phyloP scores from a whole-genome alignment of 2,113 vertebrate species.

The Tychaedon coryphoeus region DNA sequence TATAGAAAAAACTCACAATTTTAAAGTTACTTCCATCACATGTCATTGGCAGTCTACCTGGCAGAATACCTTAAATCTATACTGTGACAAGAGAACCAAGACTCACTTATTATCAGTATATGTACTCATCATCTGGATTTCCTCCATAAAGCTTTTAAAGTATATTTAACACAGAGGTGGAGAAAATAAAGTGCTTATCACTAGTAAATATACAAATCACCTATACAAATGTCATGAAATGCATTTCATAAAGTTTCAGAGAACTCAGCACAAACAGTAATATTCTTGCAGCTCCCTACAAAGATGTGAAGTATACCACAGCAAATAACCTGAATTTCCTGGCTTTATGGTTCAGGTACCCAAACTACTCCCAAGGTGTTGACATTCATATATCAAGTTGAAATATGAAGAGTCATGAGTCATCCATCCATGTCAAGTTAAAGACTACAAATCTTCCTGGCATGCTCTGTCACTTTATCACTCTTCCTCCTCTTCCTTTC shows the following conservation, averaged over 20 bases:
- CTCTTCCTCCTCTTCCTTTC: neutral
- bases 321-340: neutral
- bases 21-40: neutral
- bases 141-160: neutral
- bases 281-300: neutral
- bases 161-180: neutral
- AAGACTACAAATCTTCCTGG: slow-evolving; percentile 29
- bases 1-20: neutral
- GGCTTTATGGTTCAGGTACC: neutral
- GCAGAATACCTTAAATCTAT: neutral
- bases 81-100: neutral
- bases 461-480: neutral
- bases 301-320: neutral
- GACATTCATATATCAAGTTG: neutral
- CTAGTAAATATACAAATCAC: neutral
- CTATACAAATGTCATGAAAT: neutral
- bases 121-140: neutral
- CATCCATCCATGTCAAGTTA: neutral
- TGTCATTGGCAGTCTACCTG: neutral
- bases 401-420: neutral
- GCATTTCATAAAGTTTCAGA: neutral
- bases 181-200: neutral
- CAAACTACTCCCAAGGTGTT: neutral
- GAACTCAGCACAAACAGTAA: neutral
- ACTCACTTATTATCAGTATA: neutral